Percentiles rank a stretch among this genome's conserved stretches.
These are phyloP conservation scores for Myotis davidii DNA, from an alignment of 2,113 vertebrate species.

Conservation along the genomic window DNA sequence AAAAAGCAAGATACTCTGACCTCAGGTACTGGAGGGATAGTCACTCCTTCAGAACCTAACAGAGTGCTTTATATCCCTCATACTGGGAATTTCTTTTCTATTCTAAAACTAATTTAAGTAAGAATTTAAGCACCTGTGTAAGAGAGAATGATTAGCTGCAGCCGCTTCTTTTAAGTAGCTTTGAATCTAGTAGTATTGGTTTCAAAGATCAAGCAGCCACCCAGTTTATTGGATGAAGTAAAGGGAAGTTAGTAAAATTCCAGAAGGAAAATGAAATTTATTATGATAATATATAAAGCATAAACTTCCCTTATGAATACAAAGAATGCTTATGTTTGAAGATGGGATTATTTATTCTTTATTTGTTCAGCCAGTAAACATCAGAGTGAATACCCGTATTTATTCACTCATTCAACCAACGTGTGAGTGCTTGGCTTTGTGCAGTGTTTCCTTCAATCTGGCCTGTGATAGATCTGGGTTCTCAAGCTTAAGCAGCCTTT, in stretches of 20 bases:
- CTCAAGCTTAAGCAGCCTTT: background rate
- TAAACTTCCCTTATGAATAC: background rate
- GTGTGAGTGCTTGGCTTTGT: background rate
- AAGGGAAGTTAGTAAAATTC: slow-evolving; percentile 15
- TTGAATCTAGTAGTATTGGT: slow-evolving; percentile 18
- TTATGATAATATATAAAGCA: slow-evolving; percentile 2
- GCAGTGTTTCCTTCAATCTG: background rate
- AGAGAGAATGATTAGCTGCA: background rate
- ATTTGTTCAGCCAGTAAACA: background rate
- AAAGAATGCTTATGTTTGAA: background rate
- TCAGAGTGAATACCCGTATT: background rate
- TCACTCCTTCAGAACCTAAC: background rate
- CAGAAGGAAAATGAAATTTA: slow-evolving; percentile 16
- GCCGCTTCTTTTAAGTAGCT: background rate
- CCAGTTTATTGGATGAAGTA: background rate
- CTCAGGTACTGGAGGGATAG: background rate
- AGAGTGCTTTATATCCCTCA: background rate
- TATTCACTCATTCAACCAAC: background rate
- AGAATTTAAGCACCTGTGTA: background rate
- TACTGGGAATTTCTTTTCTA: slow-evolving; percentile 18
- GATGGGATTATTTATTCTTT: background rate
- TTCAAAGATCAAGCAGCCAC: slow-evolving; percentile 33
- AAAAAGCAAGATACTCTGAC: background rate
- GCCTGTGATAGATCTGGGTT: background rate
- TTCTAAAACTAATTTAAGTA: slow-evolving; percentile 49